Base-by-base conservation (phyloP, 1,140 invertebrate species). In the Piezodorus guildinii region DNA sequence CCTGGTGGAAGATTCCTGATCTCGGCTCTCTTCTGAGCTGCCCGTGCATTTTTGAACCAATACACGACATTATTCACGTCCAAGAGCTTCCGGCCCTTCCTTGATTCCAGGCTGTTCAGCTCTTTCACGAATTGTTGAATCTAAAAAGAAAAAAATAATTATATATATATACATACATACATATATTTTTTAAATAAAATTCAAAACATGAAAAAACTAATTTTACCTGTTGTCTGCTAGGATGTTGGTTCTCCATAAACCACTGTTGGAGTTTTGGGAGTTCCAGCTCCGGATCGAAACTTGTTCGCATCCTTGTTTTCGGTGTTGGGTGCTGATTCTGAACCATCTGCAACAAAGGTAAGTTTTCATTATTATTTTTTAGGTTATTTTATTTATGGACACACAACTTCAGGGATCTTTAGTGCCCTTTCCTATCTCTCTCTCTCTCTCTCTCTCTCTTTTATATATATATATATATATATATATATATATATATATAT, bases 31-130 rank as follows among this genome's bases (percentile, higher is more conserved):
- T 96, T 94, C 73, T 94, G 90, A 2, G 95, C 94, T 12, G 95
- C 95, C 62, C 95, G 80, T 0, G 95, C 94, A 73, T 98, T 98
- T 76, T 98, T 98, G 74, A 98, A 98, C 95, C 95, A 98, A 74
- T 97, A 97, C 21, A 97, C 94, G 14, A 98, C 93, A 73, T 98
- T 98, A 72, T 96, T 96, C 1, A 96, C 86, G 75, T 98, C 94
- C 23, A 98, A 78, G 0, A 92, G 93, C 72, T 96, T 96, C 46
- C 91, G 79, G 10, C 94, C 94, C 65, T 90, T 81, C 16, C 95
- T 80, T 43, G 93, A 96, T 70, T 96, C 92, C 54, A 96, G 74
- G 45, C 85, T 85, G 73, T 98, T 97, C 60, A 98, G 77, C 72
- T 97, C 93, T 58, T 89, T 84, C 16, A 97, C 91, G 74, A 95